These are phyloP conservation scores for Tadarida brasiliensis DNA, from an alignment of 2,797 vertebrate genomes.

Conservation along the genomic window DNA sequence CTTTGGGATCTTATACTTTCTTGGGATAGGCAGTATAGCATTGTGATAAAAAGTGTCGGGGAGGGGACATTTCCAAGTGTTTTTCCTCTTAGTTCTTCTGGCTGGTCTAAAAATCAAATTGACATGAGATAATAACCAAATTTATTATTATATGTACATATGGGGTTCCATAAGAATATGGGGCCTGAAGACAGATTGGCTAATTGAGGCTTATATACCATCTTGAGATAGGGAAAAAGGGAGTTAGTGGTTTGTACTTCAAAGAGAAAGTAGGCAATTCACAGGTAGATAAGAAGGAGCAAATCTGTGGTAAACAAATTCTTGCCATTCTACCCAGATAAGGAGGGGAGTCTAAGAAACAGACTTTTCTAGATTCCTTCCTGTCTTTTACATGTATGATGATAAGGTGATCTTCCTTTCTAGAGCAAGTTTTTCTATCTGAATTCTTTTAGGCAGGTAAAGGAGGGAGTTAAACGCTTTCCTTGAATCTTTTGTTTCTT, in stretches of 20 bases:
- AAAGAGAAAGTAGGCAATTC: not conserved
- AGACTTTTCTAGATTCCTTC: not conserved
- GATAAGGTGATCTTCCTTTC: not conserved
- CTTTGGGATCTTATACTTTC: not conserved
- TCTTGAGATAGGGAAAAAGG: not conserved
- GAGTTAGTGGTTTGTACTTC: not conserved
- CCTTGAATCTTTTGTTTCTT: not conserved
- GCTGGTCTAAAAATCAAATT: not conserved
- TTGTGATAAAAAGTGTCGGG: not conserved
- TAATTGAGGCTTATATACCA: not conserved
- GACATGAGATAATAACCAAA: not conserved
- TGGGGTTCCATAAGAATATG: not conserved
- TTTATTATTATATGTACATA: not conserved
- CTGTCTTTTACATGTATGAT: not conserved
- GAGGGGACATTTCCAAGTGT: not conserved
- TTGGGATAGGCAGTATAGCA: not conserved
- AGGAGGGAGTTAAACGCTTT: not conserved
- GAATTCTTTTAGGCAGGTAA: not conserved
- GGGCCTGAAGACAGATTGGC: not conserved
- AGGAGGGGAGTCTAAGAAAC: not conserved
- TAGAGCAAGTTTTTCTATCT: not conserved
- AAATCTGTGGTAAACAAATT: not conserved
- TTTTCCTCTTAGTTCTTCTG: not conserved
- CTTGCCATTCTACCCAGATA: not conserved
- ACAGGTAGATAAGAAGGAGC: not conserved